Evolutionary conservation across 2,888 invertebrate species (phyloP), one percentile per base, ranked within the genome.

Genomic region (Eupsilia transversa): DNA sequence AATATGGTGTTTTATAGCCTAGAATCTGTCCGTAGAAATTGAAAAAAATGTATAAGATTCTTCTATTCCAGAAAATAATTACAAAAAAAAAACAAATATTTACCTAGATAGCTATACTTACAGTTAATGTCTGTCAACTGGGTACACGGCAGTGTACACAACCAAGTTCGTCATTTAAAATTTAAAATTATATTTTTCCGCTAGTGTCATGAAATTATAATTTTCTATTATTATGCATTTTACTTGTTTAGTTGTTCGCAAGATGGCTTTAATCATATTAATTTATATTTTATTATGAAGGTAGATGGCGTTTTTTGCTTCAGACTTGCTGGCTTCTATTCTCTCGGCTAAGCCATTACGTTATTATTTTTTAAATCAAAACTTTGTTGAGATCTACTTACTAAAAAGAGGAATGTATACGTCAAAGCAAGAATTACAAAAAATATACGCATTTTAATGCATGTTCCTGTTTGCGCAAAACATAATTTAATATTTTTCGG

Each of bases 291-390:
- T 23, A 73, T 57, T 63, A 64, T 10, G 57, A n/a, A 30, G 27
- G 14, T 41, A 46, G 33, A 72, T 70, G 65, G 72, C 43, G 71
- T 77, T 76, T 61, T 56, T 46, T 30, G 57, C n/a, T 41, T 74
- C 73, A 82, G 81, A 81, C 82, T 77, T 69, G 35, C 49, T 67
- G 41, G 43, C 38, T 73, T 81, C 73, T 74, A 73, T 60, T 81
- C 78, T 82, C 70, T 78, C 73, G 35, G 60, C 60, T 56, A 72
- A 73, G 35, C 46, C 56, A n/a, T 43, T 67, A 59, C 0, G 30
- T 5, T 56, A 49, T 27, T 12, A 4, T 41, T 63, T 63, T n/a
- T 17, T 3, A 17, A 52, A 54, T 43, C 41, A 35, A 69, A 77
- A 77, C 23, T 63, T 49, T 27, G n/a, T 46, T 35, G 14, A 70